Conservation (phyloP, 2,888 invertebrate genomes). For the Diarsia brunnea region DNA sequence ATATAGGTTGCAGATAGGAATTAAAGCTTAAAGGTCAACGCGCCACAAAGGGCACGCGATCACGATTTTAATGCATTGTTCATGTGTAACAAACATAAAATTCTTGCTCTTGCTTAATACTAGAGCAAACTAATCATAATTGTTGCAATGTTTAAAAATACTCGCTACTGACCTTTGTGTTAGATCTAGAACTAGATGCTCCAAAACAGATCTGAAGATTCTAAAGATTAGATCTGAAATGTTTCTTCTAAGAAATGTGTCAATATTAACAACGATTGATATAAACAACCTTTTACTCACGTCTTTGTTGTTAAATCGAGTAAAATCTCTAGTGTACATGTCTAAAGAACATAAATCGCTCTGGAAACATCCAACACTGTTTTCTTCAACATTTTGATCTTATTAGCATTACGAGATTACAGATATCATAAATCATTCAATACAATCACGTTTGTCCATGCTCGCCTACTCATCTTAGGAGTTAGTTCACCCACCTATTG, state of each 20-base stretch:
- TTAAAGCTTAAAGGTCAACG: slow-evolving; percentile 78
- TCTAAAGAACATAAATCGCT: slow-evolving; percentile 47
- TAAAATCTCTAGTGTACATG: slow-evolving; percentile 41
- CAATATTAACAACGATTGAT: slow-evolving; percentile 18
- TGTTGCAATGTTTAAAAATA: slow-evolving; percentile 40
- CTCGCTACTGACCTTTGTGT: slow-evolving; percentile 46
- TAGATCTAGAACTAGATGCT: slow-evolving; percentile 25
- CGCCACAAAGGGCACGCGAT: slow-evolving; percentile 77
- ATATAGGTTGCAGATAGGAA: slow-evolving; percentile 79
- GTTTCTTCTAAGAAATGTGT: slow-evolving; percentile 16
- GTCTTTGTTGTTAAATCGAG: slow-evolving; percentile 29
- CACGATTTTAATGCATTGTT: slow-evolving; percentile 77
- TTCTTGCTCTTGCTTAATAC: slow-evolving; percentile 58
- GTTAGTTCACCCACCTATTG: slow-evolving; percentile 70
- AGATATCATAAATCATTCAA: slow-evolving; percentile 77
- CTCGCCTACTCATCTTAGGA: slow-evolving; percentile 73
- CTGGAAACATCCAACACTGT: slow-evolving; percentile 42
- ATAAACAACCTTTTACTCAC: background rate
- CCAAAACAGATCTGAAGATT: slow-evolving; percentile 22
- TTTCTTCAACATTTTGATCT: slow-evolving; percentile 51
- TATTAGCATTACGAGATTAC: slow-evolving; percentile 72
- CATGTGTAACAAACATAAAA: slow-evolving; percentile 63
- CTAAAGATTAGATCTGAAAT: slow-evolving; percentile 10
- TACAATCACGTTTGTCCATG: slow-evolving; percentile 63
- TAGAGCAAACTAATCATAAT: slow-evolving; percentile 48